Base-by-base conservation (phyloP, 2,888 invertebrate genomes). In the Ceriagrion tenellum region DNA sequence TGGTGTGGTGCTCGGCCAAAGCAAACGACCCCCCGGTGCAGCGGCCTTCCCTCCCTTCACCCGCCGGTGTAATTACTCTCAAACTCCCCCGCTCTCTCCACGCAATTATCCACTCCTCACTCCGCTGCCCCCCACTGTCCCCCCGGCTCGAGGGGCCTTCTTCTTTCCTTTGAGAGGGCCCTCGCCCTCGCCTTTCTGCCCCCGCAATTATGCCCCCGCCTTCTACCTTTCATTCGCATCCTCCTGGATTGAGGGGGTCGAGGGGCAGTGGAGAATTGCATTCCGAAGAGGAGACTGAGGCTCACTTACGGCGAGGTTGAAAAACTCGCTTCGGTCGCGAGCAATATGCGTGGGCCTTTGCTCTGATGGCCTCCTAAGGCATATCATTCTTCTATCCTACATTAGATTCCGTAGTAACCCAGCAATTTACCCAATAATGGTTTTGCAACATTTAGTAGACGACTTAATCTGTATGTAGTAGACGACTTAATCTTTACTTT, bases 31-130 rank as follows among this genome's bases (percentile, higher is more conserved):
- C n/a, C 26, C 26, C 10, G 3, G 4, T 59, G 59, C 69, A 8
- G 26, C 59, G 16, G 30, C 59, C 59, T 40, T 63, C 40, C 8
- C 40, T 91, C 91, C 30, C 1, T 16, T 8, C 59, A 0, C 18
- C 0, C 63, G 63, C 55, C 69, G 69, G 2, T 47, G 47, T 93
- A 93, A 93, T 93, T 93, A 69, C 93, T 47, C 93, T 26, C 69
- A 40, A 59, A 69, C 93, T 47, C 63, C 93, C n/a, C 13, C 55
- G 18, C 93, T 69, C 69, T 69, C 69, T 93, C 63, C 69, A 93
- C 40, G 69, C 35, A 93, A 93, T 93, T 93, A 93, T 93, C 93
- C 93, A 47, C 93, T 93, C 47, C 63, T 59, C 91, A 16, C 40
- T 59, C 91, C 30, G 2, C 56, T 35, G 30, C 63, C 93, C 16